These are phyloP conservation scores for Aphrocallistes beatrix DNA, from an alignment of 37 sponge, comb jelly and placozoan genomes.

Conservation along the genomic window DNA sequence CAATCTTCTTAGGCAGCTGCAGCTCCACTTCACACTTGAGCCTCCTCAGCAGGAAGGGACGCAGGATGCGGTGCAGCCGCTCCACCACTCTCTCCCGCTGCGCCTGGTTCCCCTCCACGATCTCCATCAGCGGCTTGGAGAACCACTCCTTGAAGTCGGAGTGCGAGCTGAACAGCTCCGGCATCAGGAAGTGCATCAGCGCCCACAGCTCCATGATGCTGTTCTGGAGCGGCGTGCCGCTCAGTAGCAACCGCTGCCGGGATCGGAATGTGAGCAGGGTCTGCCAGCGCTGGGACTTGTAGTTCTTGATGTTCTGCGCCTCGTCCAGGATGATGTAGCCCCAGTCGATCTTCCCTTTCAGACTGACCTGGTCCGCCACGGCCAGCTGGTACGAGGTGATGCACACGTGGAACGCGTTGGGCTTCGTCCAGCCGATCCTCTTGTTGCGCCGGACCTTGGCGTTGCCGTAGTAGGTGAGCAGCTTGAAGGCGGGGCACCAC, in stretches of 20 bases:
- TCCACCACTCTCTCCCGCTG: slow-evolving; percentile 83
- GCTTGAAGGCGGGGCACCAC: slow-evolving; percentile 99
- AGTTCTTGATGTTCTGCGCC: slow-evolving; percentile 99
- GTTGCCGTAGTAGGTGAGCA: slow-evolving; percentile 90
- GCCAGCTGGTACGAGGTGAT: slow-evolving; percentile 97
- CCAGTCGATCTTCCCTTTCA: slow-evolving; percentile 86
- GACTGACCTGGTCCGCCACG: slow-evolving; percentile 72
- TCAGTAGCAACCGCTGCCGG: slow-evolving; percentile 80
- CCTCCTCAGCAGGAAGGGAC: slow-evolving; percentile 89
- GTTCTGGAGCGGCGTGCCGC: slow-evolving; percentile 98
- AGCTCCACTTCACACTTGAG: slow-evolving; percentile 92
- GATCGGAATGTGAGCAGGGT: slow-evolving; percentile 87
- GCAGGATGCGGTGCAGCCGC: slow-evolving; percentile 88
- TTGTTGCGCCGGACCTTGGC: slow-evolving; percentile 86
- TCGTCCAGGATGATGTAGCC: slow-evolving; percentile 91
- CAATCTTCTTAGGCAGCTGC: slow-evolving; percentile 95
- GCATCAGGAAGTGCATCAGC: slow-evolving; percentile 99
- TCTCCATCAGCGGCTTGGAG: slow-evolving; percentile 93
- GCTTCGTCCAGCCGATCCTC: slow-evolving; percentile 41
- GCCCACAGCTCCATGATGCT: slow-evolving; percentile 99
- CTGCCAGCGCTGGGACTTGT: slow-evolving; percentile 99
- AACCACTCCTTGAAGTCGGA: slow-evolving; percentile 98
- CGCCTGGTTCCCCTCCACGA: slow-evolving; percentile 97
- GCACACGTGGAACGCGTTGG: slow-evolving; percentile 88
- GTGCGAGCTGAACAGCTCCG: slow-evolving; percentile 88